Evolutionary conservation across 2,888 invertebrate species (phyloP).

Genomic region (Erynnis tages): DNA sequence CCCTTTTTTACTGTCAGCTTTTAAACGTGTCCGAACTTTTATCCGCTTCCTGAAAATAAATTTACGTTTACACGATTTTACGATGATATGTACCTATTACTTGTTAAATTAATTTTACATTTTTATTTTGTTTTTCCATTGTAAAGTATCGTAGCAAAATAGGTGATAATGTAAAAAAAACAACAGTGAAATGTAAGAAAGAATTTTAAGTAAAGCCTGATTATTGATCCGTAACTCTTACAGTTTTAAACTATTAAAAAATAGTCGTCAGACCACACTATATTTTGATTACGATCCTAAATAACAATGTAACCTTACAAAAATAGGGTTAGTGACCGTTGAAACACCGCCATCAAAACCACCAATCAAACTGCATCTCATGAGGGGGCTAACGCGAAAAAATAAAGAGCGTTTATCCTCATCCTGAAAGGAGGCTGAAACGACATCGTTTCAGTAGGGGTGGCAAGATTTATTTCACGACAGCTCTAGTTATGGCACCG

Average conservation of each 20-base stretch:
- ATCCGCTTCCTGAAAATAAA: neutral
- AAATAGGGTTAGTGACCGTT: constrained; percentile 2
- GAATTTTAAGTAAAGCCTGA: too few relatives aligned
- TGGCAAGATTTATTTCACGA: constrained; percentile 77
- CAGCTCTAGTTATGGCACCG: constrained; percentile 72
- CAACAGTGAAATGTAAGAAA: too few relatives aligned
- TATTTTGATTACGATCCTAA: neutral
- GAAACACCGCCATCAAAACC: constrained; percentile 46
- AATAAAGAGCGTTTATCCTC: constrained; percentile 75
- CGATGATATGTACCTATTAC: too few relatives aligned
- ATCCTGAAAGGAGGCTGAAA: constrained; percentile 67
- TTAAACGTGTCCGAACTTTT: neutral
- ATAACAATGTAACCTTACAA: neutral
- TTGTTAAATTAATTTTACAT: too few relatives aligned
- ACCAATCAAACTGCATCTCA: constrained; percentile 64
- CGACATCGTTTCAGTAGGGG: constrained; percentile 55
- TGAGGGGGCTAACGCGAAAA: constrained; percentile 67
- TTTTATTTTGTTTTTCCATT: neutral
- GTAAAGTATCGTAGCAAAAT: too few relatives aligned
- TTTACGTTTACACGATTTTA: neutral
- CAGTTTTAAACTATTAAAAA: neutral
- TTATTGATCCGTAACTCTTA: neutral
- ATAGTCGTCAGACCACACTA: too few relatives aligned
- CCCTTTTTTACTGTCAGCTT: constrained; percentile 22
- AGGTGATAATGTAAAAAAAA: too few relatives aligned